These are phyloP conservation scores for Paedocypris micromegethes DNA, from an alignment of 2,797 vertebrate species.

Conservation along the genomic window DNA sequence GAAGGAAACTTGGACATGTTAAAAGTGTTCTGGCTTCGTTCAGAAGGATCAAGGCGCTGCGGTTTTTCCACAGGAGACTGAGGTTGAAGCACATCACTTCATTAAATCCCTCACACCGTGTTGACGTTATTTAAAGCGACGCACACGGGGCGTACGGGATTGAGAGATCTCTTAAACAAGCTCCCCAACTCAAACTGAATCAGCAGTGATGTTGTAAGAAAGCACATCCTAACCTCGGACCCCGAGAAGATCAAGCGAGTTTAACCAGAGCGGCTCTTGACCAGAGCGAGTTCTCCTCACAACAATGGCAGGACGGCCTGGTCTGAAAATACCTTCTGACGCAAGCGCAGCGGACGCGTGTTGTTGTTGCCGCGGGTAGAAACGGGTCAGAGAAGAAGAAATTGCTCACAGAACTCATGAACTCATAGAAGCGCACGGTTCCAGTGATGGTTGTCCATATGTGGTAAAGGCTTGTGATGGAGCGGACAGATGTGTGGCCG, in stretches of 20 bases:
- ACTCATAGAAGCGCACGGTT: too few species aligned
- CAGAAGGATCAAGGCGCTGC: not conserved
- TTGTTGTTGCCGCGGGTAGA: not conserved
- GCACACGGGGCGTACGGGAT: not conserved
- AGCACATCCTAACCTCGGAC: not conserved
- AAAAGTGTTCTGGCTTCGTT: too few species aligned
- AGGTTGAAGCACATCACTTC: not conserved
- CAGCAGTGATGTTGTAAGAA: conserved; percentile 4
- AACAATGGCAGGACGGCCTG: conserved; percentile 1
- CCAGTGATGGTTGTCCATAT: not conserved
- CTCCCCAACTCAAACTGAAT: conserved; percentile 7
- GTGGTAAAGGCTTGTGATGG: not conserved
- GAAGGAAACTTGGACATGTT: too few species aligned
- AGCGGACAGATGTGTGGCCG: not conserved
- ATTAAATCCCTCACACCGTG: not conserved
- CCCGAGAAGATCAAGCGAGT: not conserved
- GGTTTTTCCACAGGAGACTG: conserved; percentile 3
- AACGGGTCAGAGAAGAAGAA: not conserved
- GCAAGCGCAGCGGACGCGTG: not conserved
- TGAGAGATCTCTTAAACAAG: not conserved
- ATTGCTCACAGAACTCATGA: not conserved
- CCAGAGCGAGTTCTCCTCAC: not conserved
- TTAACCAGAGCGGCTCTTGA: not conserved
- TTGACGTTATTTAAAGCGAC: not conserved
- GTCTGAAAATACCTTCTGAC: not conserved